Evolutionary conservation across 2,888 invertebrate species (phyloP).

Genomic region (Cyclophora punctaria): DNA sequence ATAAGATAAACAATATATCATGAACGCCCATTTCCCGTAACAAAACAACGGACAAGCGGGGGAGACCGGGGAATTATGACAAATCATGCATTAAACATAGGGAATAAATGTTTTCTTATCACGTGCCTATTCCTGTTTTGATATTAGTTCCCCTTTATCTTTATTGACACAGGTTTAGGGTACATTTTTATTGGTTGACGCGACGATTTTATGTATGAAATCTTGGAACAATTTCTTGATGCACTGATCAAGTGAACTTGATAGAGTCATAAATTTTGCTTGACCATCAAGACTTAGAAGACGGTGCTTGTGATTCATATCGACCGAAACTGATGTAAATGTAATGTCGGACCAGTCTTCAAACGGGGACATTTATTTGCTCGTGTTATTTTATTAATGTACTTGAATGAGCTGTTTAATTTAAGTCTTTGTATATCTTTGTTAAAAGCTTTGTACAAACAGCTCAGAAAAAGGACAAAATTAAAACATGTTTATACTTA

Average conservation of each 20-base stretch:
- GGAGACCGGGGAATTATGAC: slow-evolving; percentile 72
- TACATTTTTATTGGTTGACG: slow-evolving; percentile 58
- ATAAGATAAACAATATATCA: slow-evolving; percentile 70
- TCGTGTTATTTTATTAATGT: neutral
- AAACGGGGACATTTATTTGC: neutral
- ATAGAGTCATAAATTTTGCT: no score
- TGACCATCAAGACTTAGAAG: neutral
- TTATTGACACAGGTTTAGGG: slow-evolving; percentile 73
- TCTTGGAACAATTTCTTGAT: no score
- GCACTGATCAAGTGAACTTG: no score
- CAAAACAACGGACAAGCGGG: slow-evolving; percentile 64
- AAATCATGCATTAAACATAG: slow-evolving; percentile 76
- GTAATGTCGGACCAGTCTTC: no score
- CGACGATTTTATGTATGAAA: slow-evolving; percentile 29
- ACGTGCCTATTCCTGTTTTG: slow-evolving; percentile 74
- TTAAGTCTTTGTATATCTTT: no score
- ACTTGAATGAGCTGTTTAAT: no score
- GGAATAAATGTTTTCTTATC: slow-evolving; percentile 76
- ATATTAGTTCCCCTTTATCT: slow-evolving; percentile 75
- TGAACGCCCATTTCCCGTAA: slow-evolving; percentile 65
- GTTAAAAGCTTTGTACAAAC: no score
- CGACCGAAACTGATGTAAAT: neutral
- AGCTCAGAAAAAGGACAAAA: no score
- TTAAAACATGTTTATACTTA: no score
- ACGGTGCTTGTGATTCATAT: neutral